Evolutionary conservation across 2,113 vertebrate species (phyloP), one percentile per base, ranked within the genome.

Genomic region (Chinchilla lanigera): DNA sequence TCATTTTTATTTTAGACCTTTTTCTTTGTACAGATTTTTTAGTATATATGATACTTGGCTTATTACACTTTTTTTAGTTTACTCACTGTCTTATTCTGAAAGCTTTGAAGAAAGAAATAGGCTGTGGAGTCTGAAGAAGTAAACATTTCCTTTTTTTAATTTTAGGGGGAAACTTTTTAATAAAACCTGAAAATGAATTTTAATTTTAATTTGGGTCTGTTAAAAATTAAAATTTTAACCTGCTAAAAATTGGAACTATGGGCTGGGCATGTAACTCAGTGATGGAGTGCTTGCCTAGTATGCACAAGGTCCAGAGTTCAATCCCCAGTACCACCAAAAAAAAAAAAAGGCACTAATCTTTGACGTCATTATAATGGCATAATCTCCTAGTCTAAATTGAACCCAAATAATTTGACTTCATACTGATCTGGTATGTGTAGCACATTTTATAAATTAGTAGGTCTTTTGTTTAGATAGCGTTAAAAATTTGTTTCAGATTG

Each of bases 141-240:
- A 91, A 87, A 56, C 12, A 73, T 56, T 58, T 47, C 44, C 26
- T 63, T 44, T 54, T 54, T 44, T 50, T 50, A 71, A 78, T 77
- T 67, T 56, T 35, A n/a, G 11, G 41, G 38, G 10, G 24, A 20
- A 54, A 16, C 4, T 58, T 85, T 60, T 9, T 78, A 86, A 86
- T 86, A 96, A 90, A 86, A 94, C 35, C 78, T 86, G n/a, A 77
- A 71, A 38, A 75, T 96, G 28, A 69, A 85, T 95, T 96, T 47
- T 73, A 12, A 84, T 92, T 95, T 94, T 52, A 90, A 81, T 84
- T 96, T 8, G n/a, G 9, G 7, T 78, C 47, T 89, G 13, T 84
- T 96, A 5, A 81, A 86, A 95, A 92, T 56, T 90, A 33, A 93
- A 91, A 16, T 89, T 95, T 95, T 89, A 30, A 89, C 30, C 14